phyloP scores from a whole-genome alignment of 1,140 invertebrate species.

The Drosophila elegans region DNA sequence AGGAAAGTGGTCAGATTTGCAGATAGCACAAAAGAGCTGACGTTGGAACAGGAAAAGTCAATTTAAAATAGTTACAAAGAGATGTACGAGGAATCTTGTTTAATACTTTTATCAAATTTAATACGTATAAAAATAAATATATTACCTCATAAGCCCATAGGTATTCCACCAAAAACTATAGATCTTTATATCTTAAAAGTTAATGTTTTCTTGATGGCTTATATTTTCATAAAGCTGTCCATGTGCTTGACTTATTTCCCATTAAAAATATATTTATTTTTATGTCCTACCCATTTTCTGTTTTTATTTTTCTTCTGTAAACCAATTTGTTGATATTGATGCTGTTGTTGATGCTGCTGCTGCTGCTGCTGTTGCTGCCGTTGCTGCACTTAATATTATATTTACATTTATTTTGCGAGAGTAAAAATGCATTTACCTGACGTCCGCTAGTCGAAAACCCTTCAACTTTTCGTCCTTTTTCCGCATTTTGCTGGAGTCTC shows the following conservation, averaged over 20 bases:
- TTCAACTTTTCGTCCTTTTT: slow-evolving; percentile 19
- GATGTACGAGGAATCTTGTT: too few relatives aligned
- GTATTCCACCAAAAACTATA: too few relatives aligned
- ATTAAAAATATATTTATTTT: slow-evolving; percentile 27
- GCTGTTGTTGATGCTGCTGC: slow-evolving; percentile 13
- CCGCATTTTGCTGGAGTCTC: slow-evolving; percentile 4
- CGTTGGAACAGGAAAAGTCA: slow-evolving; percentile 3
- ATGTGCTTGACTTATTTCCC: slow-evolving; percentile 1
- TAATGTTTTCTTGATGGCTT: neutral
- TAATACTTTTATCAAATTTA: too few relatives aligned
- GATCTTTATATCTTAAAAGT: neutral
- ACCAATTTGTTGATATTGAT: slow-evolving; percentile 54
- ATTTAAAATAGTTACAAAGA: neutral
- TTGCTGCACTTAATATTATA: slow-evolving; percentile 62
- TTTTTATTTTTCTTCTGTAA: slow-evolving; percentile 32
- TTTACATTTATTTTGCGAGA: slow-evolving; percentile 65
- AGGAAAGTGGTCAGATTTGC: slow-evolving; percentile 12
- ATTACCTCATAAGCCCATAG: too few relatives aligned
- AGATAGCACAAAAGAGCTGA: slow-evolving; percentile 18
- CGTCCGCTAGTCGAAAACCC: slow-evolving; percentile 15
- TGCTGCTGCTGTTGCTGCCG: neutral
- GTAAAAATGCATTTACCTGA: slow-evolving; percentile 62
- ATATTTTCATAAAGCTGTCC: neutral
- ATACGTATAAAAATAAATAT: too few relatives aligned
- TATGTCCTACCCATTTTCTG: slow-evolving; percentile 18